Percentiles rank a stretch among this genome's conserved stretches.
Evolutionary conservation across 2,113 vertebrate species (phyloP).

Genomic region (Neofelis nebulosa): DNA sequence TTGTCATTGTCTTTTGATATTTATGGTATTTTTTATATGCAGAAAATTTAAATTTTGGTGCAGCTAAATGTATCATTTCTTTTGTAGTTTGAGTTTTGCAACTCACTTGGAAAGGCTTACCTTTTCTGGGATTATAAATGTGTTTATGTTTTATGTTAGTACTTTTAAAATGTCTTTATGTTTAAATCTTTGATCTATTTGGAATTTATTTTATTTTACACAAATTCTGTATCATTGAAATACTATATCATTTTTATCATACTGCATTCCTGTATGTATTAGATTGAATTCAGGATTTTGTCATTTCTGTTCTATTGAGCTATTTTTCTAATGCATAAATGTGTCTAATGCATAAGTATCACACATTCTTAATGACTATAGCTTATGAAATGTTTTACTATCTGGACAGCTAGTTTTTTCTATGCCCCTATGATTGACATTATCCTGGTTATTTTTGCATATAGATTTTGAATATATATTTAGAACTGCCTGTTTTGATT

Average conservation of each 20-base stretch:
- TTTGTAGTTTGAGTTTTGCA: background rate
- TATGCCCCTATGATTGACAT: too few relatives aligned
- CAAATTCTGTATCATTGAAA: background rate
- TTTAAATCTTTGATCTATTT: constrained; percentile 24
- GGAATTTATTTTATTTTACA: background rate
- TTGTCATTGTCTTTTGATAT: background rate
- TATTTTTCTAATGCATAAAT: background rate
- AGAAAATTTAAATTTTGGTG: background rate
- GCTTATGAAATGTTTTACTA: background rate
- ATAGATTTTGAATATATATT: background rate
- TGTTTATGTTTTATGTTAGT: background rate
- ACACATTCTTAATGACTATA: background rate
- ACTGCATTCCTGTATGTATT: background rate
- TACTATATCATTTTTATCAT: background rate
- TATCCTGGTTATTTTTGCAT: background rate
- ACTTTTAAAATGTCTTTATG: background rate
- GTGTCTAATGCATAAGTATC: background rate
- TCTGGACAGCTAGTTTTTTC: background rate
- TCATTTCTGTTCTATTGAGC: background rate
- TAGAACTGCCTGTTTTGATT: background rate
- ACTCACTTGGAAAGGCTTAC: background rate
- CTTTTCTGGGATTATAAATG: background rate
- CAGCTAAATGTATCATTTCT: background rate
- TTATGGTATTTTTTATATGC: background rate
- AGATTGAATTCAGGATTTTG: background rate